These are phyloP conservation scores for Bufotes viridis DNA, from an alignment of 2,797 vertebrate genomes.

Conservation along the genomic window DNA sequence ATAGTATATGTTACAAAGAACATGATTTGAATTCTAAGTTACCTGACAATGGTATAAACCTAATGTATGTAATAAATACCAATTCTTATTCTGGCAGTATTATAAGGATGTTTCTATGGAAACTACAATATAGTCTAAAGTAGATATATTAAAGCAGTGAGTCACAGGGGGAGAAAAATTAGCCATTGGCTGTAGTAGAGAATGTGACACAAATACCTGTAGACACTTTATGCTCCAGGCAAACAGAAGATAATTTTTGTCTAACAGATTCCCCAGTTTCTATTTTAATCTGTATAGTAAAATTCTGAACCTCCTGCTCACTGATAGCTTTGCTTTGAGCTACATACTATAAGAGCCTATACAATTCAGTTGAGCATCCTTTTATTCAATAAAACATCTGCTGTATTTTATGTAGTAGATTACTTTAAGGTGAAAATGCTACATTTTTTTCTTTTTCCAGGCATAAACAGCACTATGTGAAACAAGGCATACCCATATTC, in stretches of 20 bases:
- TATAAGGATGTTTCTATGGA: slow-evolving; percentile 4
- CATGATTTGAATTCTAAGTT: not conserved
- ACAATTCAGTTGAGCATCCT: not conserved
- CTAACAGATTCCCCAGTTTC: not conserved
- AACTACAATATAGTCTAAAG: slow-evolving; percentile 15
- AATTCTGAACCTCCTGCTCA: not conserved
- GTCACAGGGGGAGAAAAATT: not conserved
- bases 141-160: not conserved
- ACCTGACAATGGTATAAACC: not conserved
- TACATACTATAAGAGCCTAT: not conserved
- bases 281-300: slow-evolving; percentile 37
- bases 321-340: slow-evolving; percentile 27
- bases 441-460: not conserved
- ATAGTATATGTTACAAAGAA: too few species aligned
- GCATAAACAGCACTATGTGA: not conserved
- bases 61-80: not conserved
- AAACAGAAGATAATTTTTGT: slow-evolving; percentile 21
- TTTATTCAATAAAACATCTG: not conserved
- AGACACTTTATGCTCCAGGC: slow-evolving; percentile 31
- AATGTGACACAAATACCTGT: slow-evolving; percentile 35
- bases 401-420: not conserved
- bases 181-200: slow-evolving; percentile 23
- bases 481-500: not conserved
- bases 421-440: not conserved
- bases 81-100: not conserved